Conservation (phyloP, 1,140 invertebrate species). For the Sycobia sp. region DNA sequence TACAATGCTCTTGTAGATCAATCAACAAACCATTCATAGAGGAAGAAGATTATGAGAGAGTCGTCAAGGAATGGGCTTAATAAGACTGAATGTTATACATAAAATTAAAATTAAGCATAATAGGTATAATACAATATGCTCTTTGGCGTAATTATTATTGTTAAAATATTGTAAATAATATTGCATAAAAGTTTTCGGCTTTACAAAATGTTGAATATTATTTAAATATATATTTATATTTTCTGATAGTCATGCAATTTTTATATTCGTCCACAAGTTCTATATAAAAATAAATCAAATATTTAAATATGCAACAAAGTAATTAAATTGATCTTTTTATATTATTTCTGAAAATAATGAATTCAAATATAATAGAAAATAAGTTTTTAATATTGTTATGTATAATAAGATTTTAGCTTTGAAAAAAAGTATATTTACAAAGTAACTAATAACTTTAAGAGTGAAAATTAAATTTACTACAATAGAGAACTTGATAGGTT, state of each 20-base stretch:
- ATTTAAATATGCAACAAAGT: too few relatives aligned
- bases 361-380: too few relatives aligned
- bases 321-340: too few relatives aligned
- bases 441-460: too few relatives aligned
- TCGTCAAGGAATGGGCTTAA: constrained; percentile 85
- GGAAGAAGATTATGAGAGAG: constrained; percentile 79
- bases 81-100: constrained; percentile 2
- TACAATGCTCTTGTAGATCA: constrained; percentile 60
- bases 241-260: not conserved
- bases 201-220: constrained; percentile 6
- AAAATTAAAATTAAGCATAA: too few relatives aligned
- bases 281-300: not conserved
- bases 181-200: constrained; percentile 10
- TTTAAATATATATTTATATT: constrained; percentile 6
- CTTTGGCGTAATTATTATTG: not conserved
- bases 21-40: constrained; percentile 86
- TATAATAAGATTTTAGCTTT: too few relatives aligned
- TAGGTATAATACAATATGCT: too few relatives aligned
- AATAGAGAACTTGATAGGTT: too few relatives aligned
- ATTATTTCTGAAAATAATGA: too few relatives aligned
- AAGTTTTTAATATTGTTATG: too few relatives aligned
- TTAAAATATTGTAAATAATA: constrained; percentile 24
- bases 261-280: not conserved
- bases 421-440: too few relatives aligned
- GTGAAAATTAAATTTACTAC: too few relatives aligned